Evolutionary conservation across 2,113 vertebrate genomes (phyloP).

Genomic region (Neogale vison): DNA sequence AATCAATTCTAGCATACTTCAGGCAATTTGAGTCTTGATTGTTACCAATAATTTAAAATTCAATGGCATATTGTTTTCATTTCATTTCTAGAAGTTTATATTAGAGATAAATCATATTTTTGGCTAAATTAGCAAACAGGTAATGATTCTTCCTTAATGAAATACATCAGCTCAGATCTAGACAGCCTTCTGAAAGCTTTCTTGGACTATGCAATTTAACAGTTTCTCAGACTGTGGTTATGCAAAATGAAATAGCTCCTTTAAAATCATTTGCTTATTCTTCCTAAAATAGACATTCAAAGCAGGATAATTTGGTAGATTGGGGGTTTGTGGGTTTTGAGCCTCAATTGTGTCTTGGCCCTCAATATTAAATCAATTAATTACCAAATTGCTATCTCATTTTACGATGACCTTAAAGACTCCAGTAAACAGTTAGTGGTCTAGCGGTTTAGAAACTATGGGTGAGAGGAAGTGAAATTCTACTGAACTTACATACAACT

Average conservation of each 20-base stretch:
- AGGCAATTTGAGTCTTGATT: slow-evolving; percentile 3
- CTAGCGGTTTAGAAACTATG: slow-evolving; percentile 49
- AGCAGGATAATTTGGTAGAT: slow-evolving; percentile 18
- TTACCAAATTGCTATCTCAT: slow-evolving; percentile 40
- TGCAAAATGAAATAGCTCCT: slow-evolving; percentile 17
- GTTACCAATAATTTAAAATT: slow-evolving; percentile 21
- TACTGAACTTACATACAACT: neutral
- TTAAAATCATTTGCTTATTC: slow-evolving; percentile 36
- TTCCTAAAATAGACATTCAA: slow-evolving; percentile 30
- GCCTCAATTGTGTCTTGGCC: slow-evolving; percentile 36
- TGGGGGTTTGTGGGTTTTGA: slow-evolving; percentile 33
- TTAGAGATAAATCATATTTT: slow-evolving; percentile 30
- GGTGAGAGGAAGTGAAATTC: slow-evolving; percentile 10
- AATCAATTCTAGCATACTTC: neutral
- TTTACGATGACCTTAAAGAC: slow-evolving; percentile 20
- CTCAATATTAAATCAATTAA: slow-evolving; percentile 57
- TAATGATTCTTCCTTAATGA: slow-evolving; percentile 44
- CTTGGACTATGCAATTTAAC: neutral
- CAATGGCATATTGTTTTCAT: neutral
- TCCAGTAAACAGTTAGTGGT: slow-evolving; percentile 50
- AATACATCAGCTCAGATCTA: slow-evolving; percentile 12
- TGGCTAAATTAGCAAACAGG: neutral
- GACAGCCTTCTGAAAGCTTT: slow-evolving; percentile 1
- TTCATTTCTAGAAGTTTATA: neutral
- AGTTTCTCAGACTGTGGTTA: neutral